A percentile compares a stretch with the other conserved stretches of the same genome.
Conservation (phyloP, 2,113 vertebrate species). For the Pteronura brasiliensis region DNA sequence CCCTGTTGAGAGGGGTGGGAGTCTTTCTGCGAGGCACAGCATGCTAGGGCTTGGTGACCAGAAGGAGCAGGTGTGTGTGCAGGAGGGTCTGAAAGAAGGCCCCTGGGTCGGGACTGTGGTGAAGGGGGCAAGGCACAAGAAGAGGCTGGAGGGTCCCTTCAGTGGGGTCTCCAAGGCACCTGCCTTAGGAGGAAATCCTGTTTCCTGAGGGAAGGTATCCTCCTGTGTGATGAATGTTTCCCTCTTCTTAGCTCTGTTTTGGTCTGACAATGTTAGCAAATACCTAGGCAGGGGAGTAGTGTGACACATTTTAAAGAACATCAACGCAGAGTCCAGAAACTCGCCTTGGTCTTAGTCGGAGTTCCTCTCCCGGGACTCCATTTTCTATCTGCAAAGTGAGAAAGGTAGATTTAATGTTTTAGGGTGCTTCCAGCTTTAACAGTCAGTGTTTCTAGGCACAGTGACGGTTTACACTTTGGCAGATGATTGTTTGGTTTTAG, state of each 20-base stretch:
- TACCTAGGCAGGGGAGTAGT: accelerated
- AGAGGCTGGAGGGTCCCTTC: background rate
- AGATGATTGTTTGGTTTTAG: background rate
- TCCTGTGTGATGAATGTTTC: background rate
- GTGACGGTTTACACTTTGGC: background rate
- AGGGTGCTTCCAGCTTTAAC: background rate
- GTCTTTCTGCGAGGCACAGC: background rate
- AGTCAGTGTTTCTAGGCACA: background rate
- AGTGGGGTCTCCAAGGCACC: background rate
- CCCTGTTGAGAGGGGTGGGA: background rate
- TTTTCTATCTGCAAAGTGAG: background rate
- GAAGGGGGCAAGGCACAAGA: background rate
- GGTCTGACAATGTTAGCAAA: background rate
- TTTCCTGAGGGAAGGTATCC: background rate
- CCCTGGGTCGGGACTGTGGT: no score
- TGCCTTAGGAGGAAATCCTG: background rate
- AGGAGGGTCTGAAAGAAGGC: no score
- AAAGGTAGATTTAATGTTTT: background rate
- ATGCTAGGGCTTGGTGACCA: background rate
- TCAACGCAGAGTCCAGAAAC: background rate
- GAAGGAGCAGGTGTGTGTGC: background rate
- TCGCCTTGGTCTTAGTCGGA: background rate
- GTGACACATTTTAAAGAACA: background rate
- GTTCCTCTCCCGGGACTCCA: background rate
- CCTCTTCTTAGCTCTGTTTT: background rate